phyloP scores from a whole-genome alignment of 2,113 vertebrate genomes.

The Perccottus glenii region DNA sequence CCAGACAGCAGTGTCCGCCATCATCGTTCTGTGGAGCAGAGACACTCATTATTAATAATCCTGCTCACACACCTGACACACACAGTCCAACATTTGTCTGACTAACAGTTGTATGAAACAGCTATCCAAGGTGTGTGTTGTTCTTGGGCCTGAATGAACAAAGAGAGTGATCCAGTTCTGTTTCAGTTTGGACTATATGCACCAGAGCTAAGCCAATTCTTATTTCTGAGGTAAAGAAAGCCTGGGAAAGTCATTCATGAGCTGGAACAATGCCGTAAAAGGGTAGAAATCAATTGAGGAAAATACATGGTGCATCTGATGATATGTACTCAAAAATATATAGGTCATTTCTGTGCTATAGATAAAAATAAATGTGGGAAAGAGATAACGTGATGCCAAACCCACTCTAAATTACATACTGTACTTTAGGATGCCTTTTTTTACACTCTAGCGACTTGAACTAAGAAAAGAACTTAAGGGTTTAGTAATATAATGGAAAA shows the following conservation, averaged over 20 bases:
- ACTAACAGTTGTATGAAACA: slow-evolving; percentile 52
- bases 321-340: not conserved
- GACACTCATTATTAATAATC: slow-evolving; percentile 11
- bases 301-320: slow-evolving; percentile 2
- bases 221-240: slow-evolving; percentile 56
- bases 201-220: slow-evolving; percentile 65
- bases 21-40: slow-evolving; percentile 88
- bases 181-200: slow-evolving; percentile 64
- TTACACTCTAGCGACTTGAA: slow-evolving; percentile 6
- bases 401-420: slow-evolving; percentile 6
- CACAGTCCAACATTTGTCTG: slow-evolving; percentile 8
- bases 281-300: slow-evolving; percentile 38
- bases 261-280: slow-evolving; percentile 48
- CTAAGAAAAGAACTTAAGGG: slow-evolving; percentile 2
- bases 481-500: not conserved
- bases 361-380: not conserved
- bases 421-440: slow-evolving; percentile 14
- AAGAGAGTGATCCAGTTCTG: slow-evolving; percentile 53
- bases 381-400: slow-evolving; percentile 8
- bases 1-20: slow-evolving; percentile 95
- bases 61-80: not conserved
- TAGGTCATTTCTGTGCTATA: not conserved
- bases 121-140: slow-evolving; percentile 31
- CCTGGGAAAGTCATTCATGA: slow-evolving; percentile 57
- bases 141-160: slow-evolving; percentile 52